Conservation (phyloP, 2,797 vertebrate species). For the Arctocebus calabarensis region DNA sequence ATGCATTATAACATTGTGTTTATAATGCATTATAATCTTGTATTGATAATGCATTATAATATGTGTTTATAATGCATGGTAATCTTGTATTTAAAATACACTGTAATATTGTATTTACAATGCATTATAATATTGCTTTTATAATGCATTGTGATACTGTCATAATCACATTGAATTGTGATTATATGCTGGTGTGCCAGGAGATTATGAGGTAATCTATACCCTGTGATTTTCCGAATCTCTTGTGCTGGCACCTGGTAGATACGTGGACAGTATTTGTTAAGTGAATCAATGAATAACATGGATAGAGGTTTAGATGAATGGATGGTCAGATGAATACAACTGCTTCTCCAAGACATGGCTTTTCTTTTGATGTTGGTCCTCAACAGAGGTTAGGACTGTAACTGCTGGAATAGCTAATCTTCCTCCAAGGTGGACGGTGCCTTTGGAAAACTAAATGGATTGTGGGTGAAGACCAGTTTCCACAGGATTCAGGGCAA, state of each 20-base stretch:
- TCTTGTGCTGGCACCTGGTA: neutral
- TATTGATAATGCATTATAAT: constrained; percentile 21
- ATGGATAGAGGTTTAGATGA: no score
- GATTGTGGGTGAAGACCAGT: neutral
- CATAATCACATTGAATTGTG: neutral
- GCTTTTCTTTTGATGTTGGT: neutral
- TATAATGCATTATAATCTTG: neutral
- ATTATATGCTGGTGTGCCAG: neutral
- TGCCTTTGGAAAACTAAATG: neutral
- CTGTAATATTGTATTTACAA: constrained; percentile 27
- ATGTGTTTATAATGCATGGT: neutral
- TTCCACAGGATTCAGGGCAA: neutral
- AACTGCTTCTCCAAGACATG: neutral
- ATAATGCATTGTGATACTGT: neutral
- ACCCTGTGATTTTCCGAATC: neutral
- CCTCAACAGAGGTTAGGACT: neutral
- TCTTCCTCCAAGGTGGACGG: neutral
- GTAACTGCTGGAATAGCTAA: neutral
- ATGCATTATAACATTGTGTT: constrained; percentile 13
- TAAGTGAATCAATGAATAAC: neutral
- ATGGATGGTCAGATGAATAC: neutral
- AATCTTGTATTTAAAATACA: constrained; percentile 31
- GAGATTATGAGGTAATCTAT: neutral
- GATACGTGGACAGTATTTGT: neutral
- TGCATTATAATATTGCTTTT: constrained; percentile 28